These are phyloP conservation scores for Indicator indicator DNA, from an alignment of 2,113 vertebrate genomes.

Conservation along the genomic window DNA sequence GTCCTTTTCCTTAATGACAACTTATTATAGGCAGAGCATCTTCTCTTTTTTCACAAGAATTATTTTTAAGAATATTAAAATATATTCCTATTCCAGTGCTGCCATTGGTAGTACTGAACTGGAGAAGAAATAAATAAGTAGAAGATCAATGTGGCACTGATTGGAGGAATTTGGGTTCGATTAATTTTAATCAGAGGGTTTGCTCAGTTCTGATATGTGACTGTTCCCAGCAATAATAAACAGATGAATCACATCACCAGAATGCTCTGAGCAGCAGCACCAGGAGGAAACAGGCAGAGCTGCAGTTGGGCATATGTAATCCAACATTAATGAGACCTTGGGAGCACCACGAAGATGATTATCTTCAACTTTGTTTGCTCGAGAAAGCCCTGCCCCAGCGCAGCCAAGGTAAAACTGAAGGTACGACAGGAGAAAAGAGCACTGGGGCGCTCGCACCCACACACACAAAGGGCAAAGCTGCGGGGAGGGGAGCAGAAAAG, in stretches of 20 bases:
- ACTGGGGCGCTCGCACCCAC: rapidly evolving
- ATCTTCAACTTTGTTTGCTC: not conserved
- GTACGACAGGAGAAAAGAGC: not conserved
- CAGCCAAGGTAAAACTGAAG: not conserved
- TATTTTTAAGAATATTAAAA: not conserved
- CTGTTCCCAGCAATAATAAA: not conserved
- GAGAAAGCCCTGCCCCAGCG: not conserved
- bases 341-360: not conserved
- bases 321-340: not conserved
- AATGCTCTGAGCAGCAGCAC: not conserved
- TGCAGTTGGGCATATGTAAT: not conserved
- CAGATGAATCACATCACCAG: not conserved
- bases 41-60: not conserved
- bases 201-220: not conserved
- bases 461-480: not conserved
- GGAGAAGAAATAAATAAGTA: not conserved
- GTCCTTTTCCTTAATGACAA: constrained; percentile 19
- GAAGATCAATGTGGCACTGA: not conserved
- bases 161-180: constrained; percentile 36
- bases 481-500: not conserved
- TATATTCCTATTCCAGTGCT: not conserved
- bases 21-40: not conserved
- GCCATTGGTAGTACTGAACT: not conserved
- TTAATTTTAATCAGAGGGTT: not conserved
- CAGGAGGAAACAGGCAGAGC: not conserved